phyloP scores from a whole-genome alignment of 1,140 invertebrate genomes.

The Lucilia cuprina region DNA sequence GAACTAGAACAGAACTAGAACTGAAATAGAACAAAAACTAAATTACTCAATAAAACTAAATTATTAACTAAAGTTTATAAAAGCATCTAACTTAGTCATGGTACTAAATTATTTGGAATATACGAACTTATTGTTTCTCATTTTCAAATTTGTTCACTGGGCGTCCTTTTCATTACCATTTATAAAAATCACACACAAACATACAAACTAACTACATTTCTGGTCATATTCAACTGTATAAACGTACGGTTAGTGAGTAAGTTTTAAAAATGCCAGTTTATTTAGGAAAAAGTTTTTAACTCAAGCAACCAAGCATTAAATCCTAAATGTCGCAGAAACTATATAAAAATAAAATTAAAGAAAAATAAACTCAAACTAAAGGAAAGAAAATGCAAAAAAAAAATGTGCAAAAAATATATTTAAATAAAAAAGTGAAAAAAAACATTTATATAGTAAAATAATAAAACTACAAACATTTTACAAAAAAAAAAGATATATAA shows the following conservation, averaged over 20 bases:
- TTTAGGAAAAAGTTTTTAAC: background rate
- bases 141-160: background rate
- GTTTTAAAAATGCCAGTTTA: background rate
- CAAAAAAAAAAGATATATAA: background rate
- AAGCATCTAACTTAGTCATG: too few species aligned
- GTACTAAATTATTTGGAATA: too few species aligned
- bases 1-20: too few species aligned
- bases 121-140: too few species aligned
- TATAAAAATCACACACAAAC: too few species aligned
- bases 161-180: too few species aligned
- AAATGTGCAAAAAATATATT: background rate
- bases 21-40: too few species aligned
- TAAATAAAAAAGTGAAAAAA: background rate
- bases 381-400: background rate
- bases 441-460: background rate
- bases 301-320: slow-evolving; percentile 26
- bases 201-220: too few species aligned
- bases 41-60: too few species aligned
- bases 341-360: background rate
- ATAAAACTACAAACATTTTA: background rate
- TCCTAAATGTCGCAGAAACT: slow-evolving; percentile 28
- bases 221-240: too few species aligned
- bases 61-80: too few species aligned
- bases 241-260: background rate
- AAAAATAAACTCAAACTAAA: background rate